Evolutionary conservation across 1,140 invertebrate species (phyloP).

Genomic region (honey bee (Apis mellifera)): DNA sequence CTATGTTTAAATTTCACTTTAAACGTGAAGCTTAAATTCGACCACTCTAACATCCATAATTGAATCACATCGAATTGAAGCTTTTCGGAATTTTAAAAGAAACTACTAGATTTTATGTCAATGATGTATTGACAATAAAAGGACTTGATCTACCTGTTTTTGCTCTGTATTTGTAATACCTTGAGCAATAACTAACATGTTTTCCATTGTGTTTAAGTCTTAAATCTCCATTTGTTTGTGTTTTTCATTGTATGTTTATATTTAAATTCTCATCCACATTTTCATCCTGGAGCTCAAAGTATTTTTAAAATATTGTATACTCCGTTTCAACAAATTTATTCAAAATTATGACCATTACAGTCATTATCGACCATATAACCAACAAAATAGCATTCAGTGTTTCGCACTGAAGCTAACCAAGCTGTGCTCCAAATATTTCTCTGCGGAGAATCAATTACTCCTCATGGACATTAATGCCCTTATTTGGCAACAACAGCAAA

Average conservation of each 20-base stretch:
- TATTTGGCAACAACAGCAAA: slow-evolving; percentile 69
- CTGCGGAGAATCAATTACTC: slow-evolving; percentile 32
- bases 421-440: slow-evolving; percentile 67
- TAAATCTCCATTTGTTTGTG: slow-evolving; percentile 48
- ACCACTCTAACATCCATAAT: slow-evolving; percentile 61
- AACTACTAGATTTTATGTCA: slow-evolving; percentile 59
- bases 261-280: slow-evolving; percentile 27
- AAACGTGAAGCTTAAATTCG: slow-evolving; percentile 59
- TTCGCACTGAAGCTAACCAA: slow-evolving; percentile 74
- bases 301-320: slow-evolving; percentile 48
- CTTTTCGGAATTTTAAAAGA: slow-evolving; percentile 61
- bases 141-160: slow-evolving; percentile 56
- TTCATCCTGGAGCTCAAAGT: slow-evolving; percentile 23
- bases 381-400: slow-evolving; percentile 69
- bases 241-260: slow-evolving; percentile 39
- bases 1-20: slow-evolving; percentile 54
- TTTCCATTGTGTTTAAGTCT: slow-evolving; percentile 56
- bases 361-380: slow-evolving; percentile 50
- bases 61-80: slow-evolving; percentile 62
- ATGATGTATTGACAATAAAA: slow-evolving; percentile 49
- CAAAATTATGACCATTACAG: slow-evolving; percentile 32
- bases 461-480: slow-evolving; percentile 41
- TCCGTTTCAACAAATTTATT: slow-evolving; percentile 58
- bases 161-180: slow-evolving; percentile 52
- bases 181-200: slow-evolving; percentile 61